Evolutionary conservation across 2,797 vertebrate genomes (phyloP).

Genomic region (Acipenser transmontanus): DNA sequence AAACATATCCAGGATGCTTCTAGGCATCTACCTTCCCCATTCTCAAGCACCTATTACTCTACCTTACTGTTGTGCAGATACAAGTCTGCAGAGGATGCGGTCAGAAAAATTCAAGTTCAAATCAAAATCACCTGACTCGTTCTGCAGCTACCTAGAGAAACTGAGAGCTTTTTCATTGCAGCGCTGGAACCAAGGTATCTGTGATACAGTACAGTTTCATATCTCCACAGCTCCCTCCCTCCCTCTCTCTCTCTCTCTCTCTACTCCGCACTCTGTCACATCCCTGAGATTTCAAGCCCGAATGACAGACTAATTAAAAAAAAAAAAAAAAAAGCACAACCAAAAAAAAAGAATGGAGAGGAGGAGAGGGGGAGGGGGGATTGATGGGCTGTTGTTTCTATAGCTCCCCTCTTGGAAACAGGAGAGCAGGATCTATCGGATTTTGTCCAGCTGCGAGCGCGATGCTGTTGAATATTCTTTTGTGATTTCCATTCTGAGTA

Average conservation of each 20-base stretch:
- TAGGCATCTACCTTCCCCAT: background rate
- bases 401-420: slow-evolving; percentile 5
- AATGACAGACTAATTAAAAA: slow-evolving; percentile 27
- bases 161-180: background rate
- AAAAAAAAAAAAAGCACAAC: slow-evolving; percentile 9
- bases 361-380: background rate
- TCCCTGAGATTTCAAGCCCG: slow-evolving; percentile 18
- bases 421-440: slow-evolving; percentile 5
- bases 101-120: slow-evolving; percentile 7
- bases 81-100: no score
- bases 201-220: slow-evolving; percentile 12
- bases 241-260: slow-evolving; percentile 23
- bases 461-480: slow-evolving; percentile 1
- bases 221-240: slow-evolving; percentile 4
- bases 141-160: slow-evolving; percentile 12
- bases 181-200: slow-evolving; percentile 4
- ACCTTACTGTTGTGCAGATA: no score
- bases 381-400: background rate
- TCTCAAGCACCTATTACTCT: background rate
- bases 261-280: slow-evolving; percentile 18
- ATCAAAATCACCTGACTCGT: slow-evolving; percentile 9
- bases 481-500: slow-evolving; percentile 7
- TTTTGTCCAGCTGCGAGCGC: slow-evolving; percentile 10
- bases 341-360: background rate
- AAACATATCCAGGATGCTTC: background rate